Evolutionary conservation across 1,140 invertebrate species (phyloP), one percentile per base, ranked within the genome.

Genomic region (Zaprionus africanus): DNA sequence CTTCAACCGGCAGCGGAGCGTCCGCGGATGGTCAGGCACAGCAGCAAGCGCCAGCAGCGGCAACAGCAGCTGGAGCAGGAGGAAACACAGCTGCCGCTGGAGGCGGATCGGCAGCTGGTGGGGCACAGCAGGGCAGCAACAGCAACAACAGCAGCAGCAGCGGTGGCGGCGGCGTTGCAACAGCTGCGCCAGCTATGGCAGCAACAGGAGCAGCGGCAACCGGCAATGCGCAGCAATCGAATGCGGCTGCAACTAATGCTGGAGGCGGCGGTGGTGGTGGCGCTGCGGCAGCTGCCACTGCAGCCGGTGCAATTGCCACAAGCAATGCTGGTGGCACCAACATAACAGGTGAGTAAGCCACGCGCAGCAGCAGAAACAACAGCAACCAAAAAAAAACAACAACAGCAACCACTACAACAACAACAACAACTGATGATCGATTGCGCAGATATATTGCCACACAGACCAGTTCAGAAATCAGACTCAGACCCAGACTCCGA

Each of bases 271-370:
- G 77, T 17, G 75, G 78, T n/a, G 74, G 66, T 51, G 74, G 69
- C 54, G 78, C 62, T 63, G 74, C 81, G 54, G 51, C 74, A 57
- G 75, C 83, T 75, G 82, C 82, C 54, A 68, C 67, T 70, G 85
- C 84, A 76, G 66, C 77, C 28, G 81, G 83, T 36, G 66, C 79
- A 12, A 75, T 78, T 59, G 66, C 74, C 70, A 78, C 81, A 69
- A 85, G 71, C 65, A 90, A 85, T 63, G 68, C 85, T 76, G 70
- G 85, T 71, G 81, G 85, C 79, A 54, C 69, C 64, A 90, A 90
- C 22, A 82, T 90, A 72, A 90, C 85, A 90, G 85, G 85, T 90
- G 85, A 90, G 85, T 90, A 78, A 80, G 53, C 15, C 22, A 51
- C n/a, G 46, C 53, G 12, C 46, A 43, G 19, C 17, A 22, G 46